Evolutionary conservation across 1,140 invertebrate species (phyloP).

Genomic region (Drosophila virilis): DNA sequence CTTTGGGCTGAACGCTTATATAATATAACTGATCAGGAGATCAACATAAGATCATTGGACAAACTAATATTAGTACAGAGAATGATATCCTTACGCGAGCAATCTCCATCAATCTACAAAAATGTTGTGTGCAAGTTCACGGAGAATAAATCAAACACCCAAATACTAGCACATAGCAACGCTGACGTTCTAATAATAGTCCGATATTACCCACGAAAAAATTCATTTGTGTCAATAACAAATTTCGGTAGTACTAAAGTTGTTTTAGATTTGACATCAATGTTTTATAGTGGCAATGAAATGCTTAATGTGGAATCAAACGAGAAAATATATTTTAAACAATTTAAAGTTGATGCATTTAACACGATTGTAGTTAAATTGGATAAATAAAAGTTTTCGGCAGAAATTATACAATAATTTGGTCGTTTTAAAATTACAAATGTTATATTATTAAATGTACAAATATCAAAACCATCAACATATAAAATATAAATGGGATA

Average conservation of each 20-base stretch:
- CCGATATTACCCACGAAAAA: slow-evolving; percentile 90
- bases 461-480: not conserved
- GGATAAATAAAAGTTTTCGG: slow-evolving; percentile 86
- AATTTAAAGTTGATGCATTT: slow-evolving; percentile 86
- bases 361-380: slow-evolving; percentile 88
- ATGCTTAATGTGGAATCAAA: slow-evolving; percentile 86
- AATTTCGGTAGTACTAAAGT: slow-evolving; percentile 87
- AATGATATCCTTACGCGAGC: slow-evolving; percentile 86
- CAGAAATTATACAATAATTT: not conserved
- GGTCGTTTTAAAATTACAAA: not conserved
- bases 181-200: slow-evolving; percentile 89
- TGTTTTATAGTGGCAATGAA: slow-evolving; percentile 91
- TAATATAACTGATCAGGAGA: slow-evolving; percentile 84
- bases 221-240: slow-evolving; percentile 89
- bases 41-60: slow-evolving; percentile 87
- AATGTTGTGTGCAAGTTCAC: slow-evolving; percentile 88
- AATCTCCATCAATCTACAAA: slow-evolving; percentile 89
- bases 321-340: slow-evolving; percentile 88
- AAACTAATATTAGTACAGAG: slow-evolving; percentile 85
- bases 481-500: no score
- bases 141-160: slow-evolving; percentile 87
- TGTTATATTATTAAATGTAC: slow-evolving; percentile 11
- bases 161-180: slow-evolving; percentile 86
- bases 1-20: slow-evolving; percentile 84
- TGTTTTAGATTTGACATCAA: slow-evolving; percentile 88